These are phyloP conservation scores for Hydropsyche betteni DNA, from an alignment of 2,888 invertebrate species.

Conservation along the genomic window DNA sequence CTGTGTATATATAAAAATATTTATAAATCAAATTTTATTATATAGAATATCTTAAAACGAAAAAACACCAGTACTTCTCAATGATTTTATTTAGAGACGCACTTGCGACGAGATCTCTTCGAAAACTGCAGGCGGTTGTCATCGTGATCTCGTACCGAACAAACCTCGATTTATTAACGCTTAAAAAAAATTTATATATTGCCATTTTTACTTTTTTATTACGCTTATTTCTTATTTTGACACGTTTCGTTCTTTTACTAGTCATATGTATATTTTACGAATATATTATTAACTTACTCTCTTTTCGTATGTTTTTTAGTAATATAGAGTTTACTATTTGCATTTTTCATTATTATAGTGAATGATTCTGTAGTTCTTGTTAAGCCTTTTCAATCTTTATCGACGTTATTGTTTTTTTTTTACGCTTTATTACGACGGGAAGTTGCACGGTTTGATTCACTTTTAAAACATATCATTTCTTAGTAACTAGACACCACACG, in stretches of 20 bases:
- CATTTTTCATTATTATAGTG: background rate
- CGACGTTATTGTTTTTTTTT: background rate
- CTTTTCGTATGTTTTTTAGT: background rate
- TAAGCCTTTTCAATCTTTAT: background rate
- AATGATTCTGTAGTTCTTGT: background rate
- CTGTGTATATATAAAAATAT: conserved; percentile 31
- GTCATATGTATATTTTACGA: background rate
- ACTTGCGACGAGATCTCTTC: background rate
- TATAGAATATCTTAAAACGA: conserved; percentile 2
- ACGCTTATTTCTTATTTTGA: background rate
- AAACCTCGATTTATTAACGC: too few species aligned
- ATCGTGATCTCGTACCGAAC: too few species aligned
- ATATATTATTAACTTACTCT: conserved; percentile 1
- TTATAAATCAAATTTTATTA: conserved; percentile 9
- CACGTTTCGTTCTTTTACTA: conserved; percentile 1
- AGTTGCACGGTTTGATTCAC: conserved; percentile 2
- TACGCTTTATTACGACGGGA: background rate
- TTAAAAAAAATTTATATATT: too few species aligned
- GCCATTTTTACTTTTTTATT: too few species aligned
- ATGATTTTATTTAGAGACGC: background rate
- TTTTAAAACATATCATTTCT: conserved; percentile 19
- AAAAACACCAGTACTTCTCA: conserved; percentile 17
- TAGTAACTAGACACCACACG: conserved; percentile 36
- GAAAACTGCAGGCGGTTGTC: conserved; percentile 20
- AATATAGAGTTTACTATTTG: background rate